A percentile compares a stretch with the other conserved stretches of the same genome.
phyloP scores from a whole-genome alignment of 2,888 invertebrate species.

The Mactromeris polynyma region DNA sequence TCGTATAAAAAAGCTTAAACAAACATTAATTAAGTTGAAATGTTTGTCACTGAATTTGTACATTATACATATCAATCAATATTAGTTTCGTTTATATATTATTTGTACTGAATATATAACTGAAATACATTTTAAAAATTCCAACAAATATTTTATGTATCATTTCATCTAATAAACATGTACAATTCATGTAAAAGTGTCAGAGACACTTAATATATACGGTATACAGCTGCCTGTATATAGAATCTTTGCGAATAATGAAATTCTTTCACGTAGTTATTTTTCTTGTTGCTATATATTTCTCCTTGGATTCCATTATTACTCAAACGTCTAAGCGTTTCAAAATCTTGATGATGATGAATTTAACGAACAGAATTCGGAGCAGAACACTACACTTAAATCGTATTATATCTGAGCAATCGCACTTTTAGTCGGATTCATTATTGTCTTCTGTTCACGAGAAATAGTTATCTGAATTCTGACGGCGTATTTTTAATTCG shows the following conservation, averaged over 20 bases:
- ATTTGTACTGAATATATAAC: too few relatives aligned
- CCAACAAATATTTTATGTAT: too few relatives aligned
- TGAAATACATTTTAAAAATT: too few relatives aligned
- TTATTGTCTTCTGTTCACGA: not conserved
- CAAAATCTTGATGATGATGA: not conserved
- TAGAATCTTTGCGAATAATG: not conserved
- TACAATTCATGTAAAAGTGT: too few relatives aligned
- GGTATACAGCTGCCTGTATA: too few relatives aligned
- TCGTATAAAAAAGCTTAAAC: too few relatives aligned
- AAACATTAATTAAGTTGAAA: too few relatives aligned
- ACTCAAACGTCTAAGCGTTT: conserved; percentile 15
- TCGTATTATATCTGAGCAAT: not conserved
- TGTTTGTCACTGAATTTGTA: too few relatives aligned
- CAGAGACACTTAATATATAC: too few relatives aligned
- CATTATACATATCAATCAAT: too few relatives aligned
- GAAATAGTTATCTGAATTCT: not conserved
- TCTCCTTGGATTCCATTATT: not conserved
- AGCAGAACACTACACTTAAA: not conserved
- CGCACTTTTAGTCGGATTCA: not conserved
- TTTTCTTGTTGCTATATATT: not conserved
- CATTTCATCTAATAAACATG: too few relatives aligned
- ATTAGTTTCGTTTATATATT: too few relatives aligned
- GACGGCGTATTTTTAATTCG: not conserved
- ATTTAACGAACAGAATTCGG: not conserved
- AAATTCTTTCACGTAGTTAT: not conserved